phyloP scores from a whole-genome alignment of 2,113 vertebrate genomes.

The Pomatorhinus ruficollis region DNA sequence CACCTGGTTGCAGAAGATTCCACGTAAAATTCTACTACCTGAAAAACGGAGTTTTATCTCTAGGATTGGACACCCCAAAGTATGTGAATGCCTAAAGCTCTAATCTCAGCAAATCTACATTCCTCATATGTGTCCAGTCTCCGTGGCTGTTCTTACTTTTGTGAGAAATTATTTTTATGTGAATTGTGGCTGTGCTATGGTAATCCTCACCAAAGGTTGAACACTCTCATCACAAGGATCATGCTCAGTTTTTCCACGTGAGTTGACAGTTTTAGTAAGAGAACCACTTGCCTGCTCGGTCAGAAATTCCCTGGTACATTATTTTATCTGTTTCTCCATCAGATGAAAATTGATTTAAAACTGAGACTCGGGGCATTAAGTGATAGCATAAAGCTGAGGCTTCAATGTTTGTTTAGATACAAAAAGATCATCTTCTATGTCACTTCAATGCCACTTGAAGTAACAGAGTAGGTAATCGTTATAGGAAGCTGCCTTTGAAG shows the following conservation, averaged over 20 bases:
- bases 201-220: neutral
- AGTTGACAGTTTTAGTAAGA: neutral
- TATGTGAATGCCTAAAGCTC: neutral
- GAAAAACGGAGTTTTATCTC: neutral
- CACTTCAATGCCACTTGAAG: neutral
- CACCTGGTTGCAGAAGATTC: neutral
- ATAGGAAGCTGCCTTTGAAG: neutral
- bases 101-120: neutral
- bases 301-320: neutral
- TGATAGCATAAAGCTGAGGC: neutral
- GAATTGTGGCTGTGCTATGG: neutral
- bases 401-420: neutral
- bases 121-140: neutral
- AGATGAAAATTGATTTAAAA: neutral
- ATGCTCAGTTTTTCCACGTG: neutral
- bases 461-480: neutral
- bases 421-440: neutral
- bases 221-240: neutral
- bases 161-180: neutral
- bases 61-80: neutral
- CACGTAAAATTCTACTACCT: neutral
- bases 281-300: neutral
- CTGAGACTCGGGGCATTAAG: neutral
- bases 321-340: neutral
- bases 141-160: neutral